phyloP scores from a whole-genome alignment of 2,113 vertebrate genomes.

The Diglossa brunneiventris region DNA sequence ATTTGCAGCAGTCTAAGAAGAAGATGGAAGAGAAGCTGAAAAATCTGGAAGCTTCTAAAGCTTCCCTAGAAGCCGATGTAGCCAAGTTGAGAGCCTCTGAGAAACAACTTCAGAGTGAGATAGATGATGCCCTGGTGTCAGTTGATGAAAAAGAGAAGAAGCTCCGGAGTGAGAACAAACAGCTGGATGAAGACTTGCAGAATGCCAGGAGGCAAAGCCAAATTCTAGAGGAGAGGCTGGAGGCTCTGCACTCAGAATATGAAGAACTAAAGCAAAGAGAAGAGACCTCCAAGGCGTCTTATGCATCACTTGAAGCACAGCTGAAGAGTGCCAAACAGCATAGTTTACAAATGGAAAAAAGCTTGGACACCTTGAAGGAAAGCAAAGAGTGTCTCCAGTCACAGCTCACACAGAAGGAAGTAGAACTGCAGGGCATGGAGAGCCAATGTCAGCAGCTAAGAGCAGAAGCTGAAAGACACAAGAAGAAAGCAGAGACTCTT shows the following conservation, averaged over 20 bases:
- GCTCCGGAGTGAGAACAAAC: slow-evolving; percentile 72
- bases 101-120: slow-evolving; percentile 73
- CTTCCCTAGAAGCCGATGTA: slow-evolving; percentile 67
- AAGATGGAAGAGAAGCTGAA: slow-evolving; percentile 64
- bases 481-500: slow-evolving; percentile 47
- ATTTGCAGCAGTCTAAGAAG: slow-evolving; percentile 65
- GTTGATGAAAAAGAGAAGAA: slow-evolving; percentile 73
- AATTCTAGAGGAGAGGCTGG: slow-evolving; percentile 67
- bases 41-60: slow-evolving; percentile 63
- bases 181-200: slow-evolving; percentile 78
- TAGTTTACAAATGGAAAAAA: slow-evolving; percentile 74
- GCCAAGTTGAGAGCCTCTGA: slow-evolving; percentile 73
- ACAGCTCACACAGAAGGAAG: slow-evolving; percentile 73
- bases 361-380: slow-evolving; percentile 71
- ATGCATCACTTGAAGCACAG: slow-evolving; percentile 69
- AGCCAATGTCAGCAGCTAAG: slow-evolving; percentile 66
- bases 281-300: slow-evolving; percentile 61
- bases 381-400: slow-evolving; percentile 70
- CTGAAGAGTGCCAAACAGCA: slow-evolving; percentile 75
- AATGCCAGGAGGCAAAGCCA: slow-evolving; percentile 68
- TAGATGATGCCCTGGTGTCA: slow-evolving; percentile 57
- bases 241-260: slow-evolving; percentile 72
- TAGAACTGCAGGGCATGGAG: slow-evolving; percentile 66
- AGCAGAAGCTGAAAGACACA: slow-evolving; percentile 62
- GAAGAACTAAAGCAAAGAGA: slow-evolving; percentile 74